phyloP scores from a whole-genome alignment of 2,797 vertebrate genomes.

The Tenualosa thibaudeaui region DNA sequence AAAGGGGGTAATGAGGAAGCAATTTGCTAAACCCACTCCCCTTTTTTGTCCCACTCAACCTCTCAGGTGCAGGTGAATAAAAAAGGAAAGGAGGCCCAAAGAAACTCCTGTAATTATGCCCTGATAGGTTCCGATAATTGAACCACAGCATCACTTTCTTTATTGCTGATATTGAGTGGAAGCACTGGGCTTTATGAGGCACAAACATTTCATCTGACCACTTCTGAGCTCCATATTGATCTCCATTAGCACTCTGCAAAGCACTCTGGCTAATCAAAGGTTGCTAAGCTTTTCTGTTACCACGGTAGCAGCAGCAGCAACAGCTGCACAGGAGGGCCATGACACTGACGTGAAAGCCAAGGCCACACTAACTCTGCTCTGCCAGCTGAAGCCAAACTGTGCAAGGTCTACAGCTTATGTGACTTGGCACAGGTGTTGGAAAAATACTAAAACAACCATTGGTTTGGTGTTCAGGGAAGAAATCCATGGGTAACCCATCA shows the following conservation, averaged over 20 bases:
- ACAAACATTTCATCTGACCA: slow-evolving; percentile 15
- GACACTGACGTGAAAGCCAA: neutral
- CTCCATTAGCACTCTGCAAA: slow-evolving; percentile 19
- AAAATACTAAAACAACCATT: neutral
- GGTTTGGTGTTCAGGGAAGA: neutral
- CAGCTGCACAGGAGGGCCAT: neutral
- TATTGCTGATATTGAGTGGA: slow-evolving; percentile 15
- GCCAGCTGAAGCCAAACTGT: neutral
- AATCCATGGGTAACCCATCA: neutral
- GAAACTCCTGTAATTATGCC: neutral
- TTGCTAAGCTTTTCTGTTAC: slow-evolving; percentile 4
- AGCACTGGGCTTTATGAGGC: slow-evolving; percentile 16
- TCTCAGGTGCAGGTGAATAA: neutral
- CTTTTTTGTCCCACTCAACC: neutral
- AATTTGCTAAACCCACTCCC: neutral
- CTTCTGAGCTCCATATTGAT: slow-evolving; percentile 4
- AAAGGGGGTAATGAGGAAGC: neutral
- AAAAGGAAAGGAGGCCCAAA: neutral
- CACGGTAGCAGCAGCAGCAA: neutral
- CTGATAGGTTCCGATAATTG: neutral
- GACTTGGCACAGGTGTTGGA: neutral
- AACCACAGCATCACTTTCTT: neutral
- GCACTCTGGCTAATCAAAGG: slow-evolving; percentile 17
- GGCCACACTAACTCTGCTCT: neutral
- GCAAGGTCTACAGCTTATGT: neutral